A percentile compares a stretch with the other conserved stretches of the same genome.
Conservation (phyloP, 2,888 invertebrate species). For the Gryllus longicercus region DNA sequence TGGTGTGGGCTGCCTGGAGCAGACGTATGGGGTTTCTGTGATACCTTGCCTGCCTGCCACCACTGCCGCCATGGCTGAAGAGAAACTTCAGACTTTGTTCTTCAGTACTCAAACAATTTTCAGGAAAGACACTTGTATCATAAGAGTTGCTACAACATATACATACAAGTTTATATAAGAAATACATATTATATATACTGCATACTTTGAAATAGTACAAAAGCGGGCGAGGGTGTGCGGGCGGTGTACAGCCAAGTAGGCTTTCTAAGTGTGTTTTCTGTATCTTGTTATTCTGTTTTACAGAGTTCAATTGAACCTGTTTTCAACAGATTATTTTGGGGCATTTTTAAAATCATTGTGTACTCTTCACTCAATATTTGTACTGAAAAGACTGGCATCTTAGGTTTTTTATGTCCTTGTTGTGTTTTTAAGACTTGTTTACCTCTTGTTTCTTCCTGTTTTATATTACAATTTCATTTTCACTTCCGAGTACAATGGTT, state of each 20-base stretch:
- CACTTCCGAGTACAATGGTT: conserved; percentile 26
- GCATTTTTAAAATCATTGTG: background rate
- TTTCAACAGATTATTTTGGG: conserved; percentile 5
- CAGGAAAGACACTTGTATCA: conserved; percentile 34
- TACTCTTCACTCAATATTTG: conserved; percentile 7
- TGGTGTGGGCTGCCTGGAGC: conserved; percentile 21
- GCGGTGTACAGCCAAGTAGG: conserved; percentile 26
- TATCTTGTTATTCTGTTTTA: conserved; percentile 25
- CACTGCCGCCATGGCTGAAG: conserved; percentile 18
- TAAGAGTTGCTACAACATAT: conserved; percentile 33
- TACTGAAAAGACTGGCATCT: conserved; percentile 11
- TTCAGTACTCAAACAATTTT: conserved; percentile 20
- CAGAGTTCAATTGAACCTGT: conserved; percentile 22
- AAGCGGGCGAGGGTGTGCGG: conserved; percentile 24
- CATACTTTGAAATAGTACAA: conserved; percentile 37
- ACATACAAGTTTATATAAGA: conserved; percentile 36
- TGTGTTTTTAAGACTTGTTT: conserved; percentile 25
- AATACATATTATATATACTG: conserved; percentile 33
- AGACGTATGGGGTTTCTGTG: background rate
- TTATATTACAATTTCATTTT: conserved; percentile 17
- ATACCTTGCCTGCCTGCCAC: conserved; percentile 20
- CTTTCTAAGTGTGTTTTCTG: conserved; percentile 24
- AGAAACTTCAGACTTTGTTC: background rate
- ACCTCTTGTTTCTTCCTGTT: background rate
- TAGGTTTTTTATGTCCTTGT: conserved; percentile 19